These are phyloP conservation scores for Anas flavirostris DNA, from an alignment of 2,797 vertebrate genomes.

Conservation along the genomic window DNA sequence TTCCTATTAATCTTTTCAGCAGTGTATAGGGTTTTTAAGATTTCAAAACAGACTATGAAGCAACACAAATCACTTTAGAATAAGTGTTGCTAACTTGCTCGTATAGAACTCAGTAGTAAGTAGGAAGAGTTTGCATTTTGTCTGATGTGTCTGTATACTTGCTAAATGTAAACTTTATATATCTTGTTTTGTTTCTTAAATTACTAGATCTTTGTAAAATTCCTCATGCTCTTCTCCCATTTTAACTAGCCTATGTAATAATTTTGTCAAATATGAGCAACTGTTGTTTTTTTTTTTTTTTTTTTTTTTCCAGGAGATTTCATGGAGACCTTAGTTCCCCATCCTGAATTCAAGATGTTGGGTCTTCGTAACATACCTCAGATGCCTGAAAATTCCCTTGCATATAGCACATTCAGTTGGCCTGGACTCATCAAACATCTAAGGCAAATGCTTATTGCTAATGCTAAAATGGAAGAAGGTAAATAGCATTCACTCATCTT, in stretches of 20 bases:
- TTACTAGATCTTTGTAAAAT: neutral
- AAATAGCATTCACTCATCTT: constrained; percentile 33
- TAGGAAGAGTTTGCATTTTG: neutral
- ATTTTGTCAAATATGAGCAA: neutral
- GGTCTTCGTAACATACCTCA: constrained; percentile 90
- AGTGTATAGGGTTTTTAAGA: neutral
- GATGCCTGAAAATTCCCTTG: constrained; percentile 86
- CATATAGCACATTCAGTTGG: constrained; percentile 93
- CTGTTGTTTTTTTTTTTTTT: neutral
- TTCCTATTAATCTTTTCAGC: neutral
- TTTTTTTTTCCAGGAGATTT: constrained; percentile 84
- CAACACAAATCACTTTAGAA: neutral
- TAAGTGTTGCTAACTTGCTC: too few relatives aligned
- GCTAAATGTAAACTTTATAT: neutral
- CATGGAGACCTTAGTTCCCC: constrained; percentile 87
- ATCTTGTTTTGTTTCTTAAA: neutral
- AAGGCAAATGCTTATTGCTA: constrained; percentile 96
- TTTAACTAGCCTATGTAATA: neutral
- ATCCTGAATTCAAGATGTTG: constrained; percentile 94
- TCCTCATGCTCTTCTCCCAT: neutral
- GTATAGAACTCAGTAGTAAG: rapidly evolving
- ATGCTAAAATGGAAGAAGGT: constrained; percentile 95
- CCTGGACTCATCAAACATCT: constrained; percentile 90
- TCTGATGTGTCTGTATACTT: neutral
- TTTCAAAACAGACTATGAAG: neutral